Base-by-base conservation (phyloP, 2,797 vertebrate species). In the Gobio occitaniae region DNA sequence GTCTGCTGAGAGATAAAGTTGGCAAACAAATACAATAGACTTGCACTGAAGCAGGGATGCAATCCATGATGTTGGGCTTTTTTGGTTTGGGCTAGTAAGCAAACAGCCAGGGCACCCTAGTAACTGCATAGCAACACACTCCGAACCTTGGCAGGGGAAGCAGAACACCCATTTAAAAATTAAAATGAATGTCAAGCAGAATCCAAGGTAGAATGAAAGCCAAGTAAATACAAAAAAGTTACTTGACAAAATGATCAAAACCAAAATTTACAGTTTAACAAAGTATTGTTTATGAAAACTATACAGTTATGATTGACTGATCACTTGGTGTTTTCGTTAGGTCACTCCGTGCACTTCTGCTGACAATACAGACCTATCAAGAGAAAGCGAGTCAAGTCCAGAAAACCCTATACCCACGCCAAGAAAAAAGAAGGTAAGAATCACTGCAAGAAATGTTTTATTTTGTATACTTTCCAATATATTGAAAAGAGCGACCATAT, bases 401-500 rank as follows among this genome's bases (percentile, higher is more conserved):
- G 72, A 78, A n/a, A 77, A 59, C 65, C 72, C 74, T 56, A 11
- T 44, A 47, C 50, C 16, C 1, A 54, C 19, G 1, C 50, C 2
- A 6, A 68, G 63, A 47, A 83, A 77, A 77, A 78, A 78, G 74
- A 78, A 78, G 74, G 82, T 84, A 83, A 65, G 41, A 50, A 25
- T 63, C 6, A 25, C 10, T 47, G 56, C 25, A 63, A 79, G 15
- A 65, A 63, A 54, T 3, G 15, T 29, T 29, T 38, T 21, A 21
- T 52, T 74, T 71, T 29, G 5, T 75, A 9, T 52, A 19, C 25
- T 41, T 41, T 41, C 4, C 41, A 44, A 44, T 44, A 44, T 44
- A 44, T 44, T 44, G 8, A 44, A 44, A 44, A 44, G 41, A 44
- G 0, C 8, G 8, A 9, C 41, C 41, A 44, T 44, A 44, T 8